A percentile compares a stretch with the other conserved stretches of the same genome.
These are phyloP conservation scores for Alethe diademata DNA, from an alignment of 2,113 vertebrate genomes.

Conservation along the genomic window DNA sequence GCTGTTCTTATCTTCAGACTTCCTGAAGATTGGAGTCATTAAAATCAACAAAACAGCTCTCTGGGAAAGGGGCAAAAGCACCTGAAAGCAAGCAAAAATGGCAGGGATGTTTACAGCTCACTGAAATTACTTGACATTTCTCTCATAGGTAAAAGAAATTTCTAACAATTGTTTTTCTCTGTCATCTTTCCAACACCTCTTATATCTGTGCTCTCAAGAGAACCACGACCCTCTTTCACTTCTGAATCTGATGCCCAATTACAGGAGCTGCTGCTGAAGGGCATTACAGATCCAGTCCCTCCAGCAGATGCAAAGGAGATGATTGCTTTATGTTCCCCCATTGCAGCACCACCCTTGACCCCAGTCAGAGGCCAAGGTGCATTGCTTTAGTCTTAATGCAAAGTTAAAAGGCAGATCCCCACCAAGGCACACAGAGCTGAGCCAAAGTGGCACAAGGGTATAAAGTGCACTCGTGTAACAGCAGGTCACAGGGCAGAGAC, in stretches of 20 bases:
- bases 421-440: not conserved
- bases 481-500: not conserved
- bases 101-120: not conserved
- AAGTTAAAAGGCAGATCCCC: not conserved
- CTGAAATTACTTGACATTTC: slow-evolving; percentile 13
- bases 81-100: not conserved
- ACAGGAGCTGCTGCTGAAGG: not conserved
- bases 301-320: not conserved
- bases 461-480: not conserved
- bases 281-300: not conserved
- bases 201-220: not conserved
- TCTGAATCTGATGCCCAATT: not conserved
- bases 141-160: slow-evolving; percentile 2
- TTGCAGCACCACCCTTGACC: not conserved
- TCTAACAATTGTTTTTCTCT: slow-evolving; percentile 7
- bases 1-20: not conserved
- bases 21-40: not conserved
- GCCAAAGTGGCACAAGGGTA: not conserved
- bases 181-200: not conserved
- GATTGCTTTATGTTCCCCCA: fast-evolving
- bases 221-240: not conserved
- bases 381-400: not conserved
- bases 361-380: not conserved
- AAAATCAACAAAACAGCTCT: not conserved
- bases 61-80: slow-evolving; percentile 1